Base-by-base conservation (phyloP, 1,140 invertebrate species). In the Aphelinus certus region DNA sequence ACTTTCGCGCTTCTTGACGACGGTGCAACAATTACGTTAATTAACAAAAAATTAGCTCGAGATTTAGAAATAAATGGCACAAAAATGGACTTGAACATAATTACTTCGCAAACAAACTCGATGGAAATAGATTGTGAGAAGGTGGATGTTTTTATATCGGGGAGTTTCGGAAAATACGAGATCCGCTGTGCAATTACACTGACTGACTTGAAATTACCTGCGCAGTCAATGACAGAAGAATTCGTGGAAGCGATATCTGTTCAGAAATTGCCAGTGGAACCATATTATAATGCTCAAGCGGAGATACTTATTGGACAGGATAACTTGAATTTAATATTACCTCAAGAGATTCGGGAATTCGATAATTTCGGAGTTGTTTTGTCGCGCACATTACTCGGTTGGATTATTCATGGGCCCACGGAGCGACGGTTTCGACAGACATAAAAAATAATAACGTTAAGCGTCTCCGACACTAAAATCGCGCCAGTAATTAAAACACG, bases 301-400 rank as follows among this genome's bases (percentile, higher is more conserved):
- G 76, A 67, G 7, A 46, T 80, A n/a, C 58, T 80, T 1, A 77
- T 80, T 9, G 77, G 79, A 0, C 77, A 80, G 56, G 79, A 77
- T 53, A 61, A 78, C 46, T 77, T 75, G 70, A 65, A 73, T 5
- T 42, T 78, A 0, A 53, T 77, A 1, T 5, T 62, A 0, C 42
- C 76, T 3, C 6, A 43, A 5, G 69, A 77, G 51, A 58, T 72
- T 3, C 53, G 62, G 3, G 53, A 42, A 46, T 43, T 49, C 6
- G 56, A 10, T 0, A 42, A 42, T n/a, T 6, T 55, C 43, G 3
- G 26, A 9, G 67, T 62, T 3, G 78, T 72, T 1, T 69, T 77
- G 3, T 75, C 74, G 1, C 42, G 2, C 3, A 78, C 76, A 6
- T 3, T 4, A 3, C 43, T 79, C n/a, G 78, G 77, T 2, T 79